Evolutionary conservation across 2,113 vertebrate genomes (phyloP), one percentile per base, ranked within the genome.

Genomic region (Rhinoptilus africanus): DNA sequence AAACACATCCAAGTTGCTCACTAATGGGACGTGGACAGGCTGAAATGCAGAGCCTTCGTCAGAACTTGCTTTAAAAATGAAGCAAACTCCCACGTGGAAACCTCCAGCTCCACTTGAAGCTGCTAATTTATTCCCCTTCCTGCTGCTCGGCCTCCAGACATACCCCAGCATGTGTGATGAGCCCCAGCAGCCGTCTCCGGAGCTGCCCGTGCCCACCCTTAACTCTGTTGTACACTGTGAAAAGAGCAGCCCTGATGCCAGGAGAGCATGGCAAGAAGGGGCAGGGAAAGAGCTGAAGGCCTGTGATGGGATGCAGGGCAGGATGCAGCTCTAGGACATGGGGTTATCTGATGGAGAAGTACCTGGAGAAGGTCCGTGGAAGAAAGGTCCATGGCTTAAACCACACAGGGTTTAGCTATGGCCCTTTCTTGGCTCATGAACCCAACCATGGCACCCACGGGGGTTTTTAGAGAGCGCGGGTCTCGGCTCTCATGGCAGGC

Each of bases 71-170:
- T 91, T 57, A 72, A 56, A 89, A 92, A 71, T 1, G 56, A 90
- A 86, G 43, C 82, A 47, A 91, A 92, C 93, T 96, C 96, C 96
- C 94, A 91, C 66, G 3, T 89, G 90, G 66, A 96, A 95, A 78
- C 64, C 92, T 93, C 89, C 95, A 51, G 90, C 76, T 96, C 71
- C 71, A 73, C 85, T 59, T 8, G 63, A 89, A 96, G 45, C 93
- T 64, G 92, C 76, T 96, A 88, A 96, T 95, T 95, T 86, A 96
- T 96, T 96, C 89, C 79, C 76, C 26, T 90, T 27, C 62, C 67
- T 56, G 67, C 79, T 88, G 79, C 93, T 97, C 93, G 92, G 79
- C 79, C 93, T 92, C 89, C 91, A 96, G 89, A 88, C 78, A 19
- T 45, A 75, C 78, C 88, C 78, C 16, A 21, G 69, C 16, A 35